A percentile compares a stretch with the other conserved stretches of the same genome.
phyloP scores from a whole-genome alignment of 2,113 vertebrate species.

The Onychostruthus taczanowskii region DNA sequence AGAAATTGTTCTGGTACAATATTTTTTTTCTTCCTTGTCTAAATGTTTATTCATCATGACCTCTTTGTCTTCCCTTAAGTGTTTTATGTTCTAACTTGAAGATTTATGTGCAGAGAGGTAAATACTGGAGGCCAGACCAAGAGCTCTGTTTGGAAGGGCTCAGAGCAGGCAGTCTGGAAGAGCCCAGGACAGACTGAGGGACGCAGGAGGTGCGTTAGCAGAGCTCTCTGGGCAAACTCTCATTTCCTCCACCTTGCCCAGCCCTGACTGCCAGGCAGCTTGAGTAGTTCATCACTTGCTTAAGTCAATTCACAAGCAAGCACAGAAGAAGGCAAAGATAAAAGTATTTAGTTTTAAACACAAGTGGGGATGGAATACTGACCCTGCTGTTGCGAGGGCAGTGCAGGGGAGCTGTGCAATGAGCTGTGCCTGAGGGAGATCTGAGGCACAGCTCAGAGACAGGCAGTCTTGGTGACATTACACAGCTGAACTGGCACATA shows the following conservation, averaged over 20 bases:
- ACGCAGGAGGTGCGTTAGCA: not conserved
- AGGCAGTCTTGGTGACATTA: not conserved
- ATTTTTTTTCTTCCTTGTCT: not conserved
- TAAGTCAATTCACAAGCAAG: not conserved
- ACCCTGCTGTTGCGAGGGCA: not conserved
- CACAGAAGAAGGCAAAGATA: not conserved
- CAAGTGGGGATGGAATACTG: not conserved
- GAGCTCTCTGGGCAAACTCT: not conserved
- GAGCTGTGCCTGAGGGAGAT: not conserved
- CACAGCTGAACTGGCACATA: not conserved
- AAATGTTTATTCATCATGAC: not conserved
- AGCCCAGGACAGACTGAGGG: not conserved
- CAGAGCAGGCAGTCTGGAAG: not conserved
- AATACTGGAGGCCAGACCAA: not conserved
- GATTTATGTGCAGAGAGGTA: not conserved
- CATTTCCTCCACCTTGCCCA: not conserved
- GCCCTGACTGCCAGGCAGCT: not conserved
- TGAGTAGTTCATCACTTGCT: fast-evolving
- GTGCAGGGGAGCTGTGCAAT: fast-evolving
- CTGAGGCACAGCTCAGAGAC: not conserved
- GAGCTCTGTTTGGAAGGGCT: not conserved
- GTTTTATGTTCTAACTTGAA: not conserved
- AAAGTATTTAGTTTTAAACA: not conserved
- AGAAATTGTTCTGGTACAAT: not conserved
- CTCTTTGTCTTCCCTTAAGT: not conserved